Base-by-base conservation (phyloP, 2,113 vertebrate genomes). In the Leucosticte australis region DNA sequence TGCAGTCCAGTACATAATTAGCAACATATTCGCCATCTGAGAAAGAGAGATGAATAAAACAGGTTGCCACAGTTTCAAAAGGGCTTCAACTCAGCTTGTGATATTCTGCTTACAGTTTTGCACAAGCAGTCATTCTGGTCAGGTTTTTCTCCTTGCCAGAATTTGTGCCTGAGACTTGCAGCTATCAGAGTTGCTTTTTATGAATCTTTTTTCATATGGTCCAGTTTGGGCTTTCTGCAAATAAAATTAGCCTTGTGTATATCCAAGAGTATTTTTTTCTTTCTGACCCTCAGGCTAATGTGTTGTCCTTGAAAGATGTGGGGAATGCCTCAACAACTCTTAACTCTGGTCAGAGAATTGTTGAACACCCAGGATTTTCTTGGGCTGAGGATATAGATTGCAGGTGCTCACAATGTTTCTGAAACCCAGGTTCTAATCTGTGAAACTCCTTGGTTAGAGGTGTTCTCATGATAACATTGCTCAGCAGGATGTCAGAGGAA, bases 1-100 rank as follows among this genome's bases (percentile, higher is more conserved):
- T 83, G 88, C 41, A 87, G 79, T 93, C 92, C 92, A 95, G 59
- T 84, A 87, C 44, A 70, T 96, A 97, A 97, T 97, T 97, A 98
- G 92, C 63, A 65, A 86, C 92, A 67, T 95, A 96, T 91, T 95
- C 31, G 4, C 75, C 83, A 28, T 95, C 88, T 93, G 89, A 92
- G 23, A 20, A 94, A 94, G 59, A 92, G 76, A 85, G 62, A 77
- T 67, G 67, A 96, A 89, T 96, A 81, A 94, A 95, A 80, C 83
- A 87, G 44, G 67, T 95, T 41, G 7, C 56, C 44, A 93, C 42
- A 39, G 67, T 93, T 95, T 95, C 70, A 86, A 91, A 96, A 90
- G 82, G 69, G 46, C 76, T 97, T 92, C 91, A 86, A 81, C 92
- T 68, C 39, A 46, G 26, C 49, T 68, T 94, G n/a, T 93, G 73